phyloP scores from a whole-genome alignment of 2,888 invertebrate genomes.

The Erebia ligea region DNA sequence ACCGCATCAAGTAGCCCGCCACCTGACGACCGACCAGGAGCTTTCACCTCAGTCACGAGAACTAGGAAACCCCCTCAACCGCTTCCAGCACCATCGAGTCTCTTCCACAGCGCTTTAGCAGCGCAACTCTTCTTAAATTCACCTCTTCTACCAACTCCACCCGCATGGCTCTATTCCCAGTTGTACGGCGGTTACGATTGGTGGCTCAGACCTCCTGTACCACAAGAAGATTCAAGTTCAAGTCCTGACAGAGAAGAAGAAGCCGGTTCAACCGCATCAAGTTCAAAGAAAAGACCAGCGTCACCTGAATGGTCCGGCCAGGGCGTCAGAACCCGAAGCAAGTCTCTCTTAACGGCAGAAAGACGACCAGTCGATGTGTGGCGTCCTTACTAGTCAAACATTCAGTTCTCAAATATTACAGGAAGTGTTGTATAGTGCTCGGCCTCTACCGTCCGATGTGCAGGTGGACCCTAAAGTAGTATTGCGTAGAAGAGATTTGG shows the following conservation, averaged over 20 bases:
- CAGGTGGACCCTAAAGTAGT: conserved; percentile 34
- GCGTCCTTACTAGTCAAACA: conserved; percentile 86
- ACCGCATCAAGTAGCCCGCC: conserved; percentile 83
- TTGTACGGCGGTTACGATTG: conserved; percentile 88
- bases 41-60: conserved; percentile 80
- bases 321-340: conserved; percentile 73
- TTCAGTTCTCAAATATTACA: conserved; percentile 41
- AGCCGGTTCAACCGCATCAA: conserved; percentile 61
- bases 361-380: conserved; percentile 88
- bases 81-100: conserved; percentile 72
- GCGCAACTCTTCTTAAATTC: conserved; percentile 90
- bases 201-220: conserved; percentile 83
- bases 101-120: conserved; percentile 81
- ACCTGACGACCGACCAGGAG: conserved; percentile 79
- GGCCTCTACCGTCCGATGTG: conserved; percentile 60
- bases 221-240: conserved; percentile 72
- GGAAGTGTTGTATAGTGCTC: conserved; percentile 49
- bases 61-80: conserved; percentile 74
- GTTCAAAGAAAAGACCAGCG: conserved; percentile 77
- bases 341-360: conserved; percentile 71
- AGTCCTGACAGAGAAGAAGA: conserved; percentile 77
- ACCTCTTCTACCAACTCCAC: conserved; percentile 88
- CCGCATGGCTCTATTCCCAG: conserved; percentile 91
- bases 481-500: conserved; percentile 48
- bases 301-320: conserved; percentile 80